Conservation (phyloP, 2,888 invertebrate genomes). For the Melipona beecheii region DNA sequence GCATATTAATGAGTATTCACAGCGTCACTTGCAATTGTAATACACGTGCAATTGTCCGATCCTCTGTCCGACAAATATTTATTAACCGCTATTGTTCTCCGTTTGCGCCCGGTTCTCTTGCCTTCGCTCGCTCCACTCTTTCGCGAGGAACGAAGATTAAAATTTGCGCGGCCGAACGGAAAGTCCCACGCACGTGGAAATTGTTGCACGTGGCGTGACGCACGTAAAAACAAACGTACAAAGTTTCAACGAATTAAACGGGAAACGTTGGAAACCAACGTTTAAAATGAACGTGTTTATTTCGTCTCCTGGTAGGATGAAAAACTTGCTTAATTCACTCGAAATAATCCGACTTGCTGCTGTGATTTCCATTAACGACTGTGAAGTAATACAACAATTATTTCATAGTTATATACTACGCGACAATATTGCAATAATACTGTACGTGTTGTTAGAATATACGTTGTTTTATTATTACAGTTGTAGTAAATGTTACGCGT, state of each 20-base stretch:
- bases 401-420: no score
- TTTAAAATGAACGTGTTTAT: not conserved
- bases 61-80: no score
- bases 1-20: no score
- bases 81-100: not conserved
- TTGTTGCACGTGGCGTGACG: not conserved
- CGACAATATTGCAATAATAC: no score
- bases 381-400: no score
- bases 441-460: no score
- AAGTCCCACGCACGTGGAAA: not conserved
- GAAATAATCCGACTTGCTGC: not conserved
- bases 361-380: not conserved
- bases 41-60: no score
- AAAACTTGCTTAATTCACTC: not conserved
- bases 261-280: not conserved
- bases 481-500: no score
- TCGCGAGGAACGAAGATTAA: not conserved
- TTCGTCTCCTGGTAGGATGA: not conserved
- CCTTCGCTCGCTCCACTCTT: not conserved
- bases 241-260: not conserved
- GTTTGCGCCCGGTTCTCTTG: not conserved
- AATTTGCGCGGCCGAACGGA: not conserved
- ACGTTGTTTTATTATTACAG: no score
- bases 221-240: not conserved
- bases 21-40: no score